Conservation (phyloP, 2,888 invertebrate species). For the Metallyticus violacea region DNA sequence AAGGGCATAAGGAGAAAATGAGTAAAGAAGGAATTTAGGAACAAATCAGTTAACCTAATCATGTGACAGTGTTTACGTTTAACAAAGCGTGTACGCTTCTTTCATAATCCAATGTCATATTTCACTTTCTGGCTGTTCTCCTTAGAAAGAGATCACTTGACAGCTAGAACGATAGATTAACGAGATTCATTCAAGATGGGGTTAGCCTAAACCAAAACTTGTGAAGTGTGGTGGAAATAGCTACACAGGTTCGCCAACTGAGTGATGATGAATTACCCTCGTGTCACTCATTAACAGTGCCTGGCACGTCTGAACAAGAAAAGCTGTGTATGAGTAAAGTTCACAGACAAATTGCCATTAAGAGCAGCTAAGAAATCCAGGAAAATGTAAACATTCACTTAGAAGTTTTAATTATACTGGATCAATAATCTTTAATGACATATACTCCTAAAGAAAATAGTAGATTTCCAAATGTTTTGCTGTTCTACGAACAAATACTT, state of each 20-base stretch:
- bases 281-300: background rate
- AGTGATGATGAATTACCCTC: background rate
- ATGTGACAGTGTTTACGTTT: too few relatives aligned
- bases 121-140: background rate
- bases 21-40: too few relatives aligned
- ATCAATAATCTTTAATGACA: too few relatives aligned
- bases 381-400: background rate
- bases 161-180: background rate
- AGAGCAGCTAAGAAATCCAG: background rate
- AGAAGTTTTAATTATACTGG: too few relatives aligned
- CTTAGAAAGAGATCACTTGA: background rate
- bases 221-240: background rate
- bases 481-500: too few relatives aligned
- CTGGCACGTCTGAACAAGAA: background rate
- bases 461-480: too few relatives aligned
- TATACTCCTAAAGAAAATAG: too few relatives aligned
- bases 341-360: background rate
- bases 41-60: too few relatives aligned
- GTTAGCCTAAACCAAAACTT: background rate
- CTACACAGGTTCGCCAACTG: background rate
- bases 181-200: background rate
- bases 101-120: background rate
- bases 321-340: background rate
- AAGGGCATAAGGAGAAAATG: too few relatives aligned
- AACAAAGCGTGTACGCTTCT: too few relatives aligned